Conservation (phyloP, 2,113 vertebrate species). For the Macaca mulatta region DNA sequence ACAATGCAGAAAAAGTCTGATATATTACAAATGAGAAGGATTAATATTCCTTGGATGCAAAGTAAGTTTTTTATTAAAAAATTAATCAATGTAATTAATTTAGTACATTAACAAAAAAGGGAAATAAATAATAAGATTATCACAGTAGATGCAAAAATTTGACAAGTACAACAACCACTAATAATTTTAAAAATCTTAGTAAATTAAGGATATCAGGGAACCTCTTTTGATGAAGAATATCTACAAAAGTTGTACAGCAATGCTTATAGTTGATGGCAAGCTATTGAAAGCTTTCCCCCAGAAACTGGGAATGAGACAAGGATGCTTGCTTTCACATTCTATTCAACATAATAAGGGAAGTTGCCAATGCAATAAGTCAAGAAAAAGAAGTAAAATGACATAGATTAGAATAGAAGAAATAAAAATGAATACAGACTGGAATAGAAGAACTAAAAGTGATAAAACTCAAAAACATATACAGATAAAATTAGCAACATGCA, state of each 20-base stretch:
- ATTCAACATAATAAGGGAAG: constrained; percentile 23
- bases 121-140: neutral
- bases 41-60: neutral
- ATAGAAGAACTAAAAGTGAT: neutral
- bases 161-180: neutral
- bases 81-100: neutral
- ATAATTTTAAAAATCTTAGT: neutral
- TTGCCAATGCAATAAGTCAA: neutral
- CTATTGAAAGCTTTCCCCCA: neutral
- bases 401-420: neutral
- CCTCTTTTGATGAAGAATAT: neutral
- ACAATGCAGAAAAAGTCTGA: neutral
- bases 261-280: neutral
- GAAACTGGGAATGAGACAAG: neutral
- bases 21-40: neutral
- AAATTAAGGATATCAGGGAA: neutral
- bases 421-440: neutral
- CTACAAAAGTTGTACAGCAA: neutral
- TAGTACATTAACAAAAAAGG: neutral
- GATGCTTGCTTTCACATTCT: neutral
- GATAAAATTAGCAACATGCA: neutral
- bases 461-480: neutral
- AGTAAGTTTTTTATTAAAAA: neutral
- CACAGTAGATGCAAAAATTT: neutral
- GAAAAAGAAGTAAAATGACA: neutral